Percentiles rank a stretch among this genome's conserved stretches.
Conservation (phyloP, 2,113 vertebrate species). For the Hippocampus zosterae region DNA sequence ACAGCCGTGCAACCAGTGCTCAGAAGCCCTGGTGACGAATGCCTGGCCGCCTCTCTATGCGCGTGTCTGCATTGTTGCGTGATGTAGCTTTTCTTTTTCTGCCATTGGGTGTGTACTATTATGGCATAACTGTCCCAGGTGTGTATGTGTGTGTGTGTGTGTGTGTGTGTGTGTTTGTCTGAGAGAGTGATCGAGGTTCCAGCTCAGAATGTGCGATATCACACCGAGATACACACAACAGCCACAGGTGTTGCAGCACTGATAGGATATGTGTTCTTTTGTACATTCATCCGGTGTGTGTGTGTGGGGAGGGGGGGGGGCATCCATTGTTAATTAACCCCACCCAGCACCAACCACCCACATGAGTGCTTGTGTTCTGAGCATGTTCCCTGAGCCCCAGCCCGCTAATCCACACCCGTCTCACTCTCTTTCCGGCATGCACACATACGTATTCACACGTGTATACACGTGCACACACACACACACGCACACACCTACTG, state of each 20-base stretch:
- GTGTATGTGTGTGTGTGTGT: slow-evolving; percentile 11
- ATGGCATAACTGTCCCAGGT: slow-evolving; percentile 2
- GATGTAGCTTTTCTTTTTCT: neutral
- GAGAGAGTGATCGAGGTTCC: no score
- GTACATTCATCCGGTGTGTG: slow-evolving; percentile 14
- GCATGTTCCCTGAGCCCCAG: neutral
- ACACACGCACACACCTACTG: slow-evolving; percentile 6
- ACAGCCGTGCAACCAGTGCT: no score
- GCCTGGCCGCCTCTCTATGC: neutral
- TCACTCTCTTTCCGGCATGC: slow-evolving; percentile 17
- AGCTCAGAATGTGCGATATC: slow-evolving; percentile 40
- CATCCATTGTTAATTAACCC: slow-evolving; percentile 7
- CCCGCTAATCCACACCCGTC: slow-evolving; percentile 66
- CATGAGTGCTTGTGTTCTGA: neutral
- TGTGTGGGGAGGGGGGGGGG: no score
- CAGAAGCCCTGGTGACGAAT: no score
- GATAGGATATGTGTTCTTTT: slow-evolving; percentile 59
- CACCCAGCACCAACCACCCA: neutral
- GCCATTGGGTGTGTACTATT: neutral
- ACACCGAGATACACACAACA: slow-evolving; percentile 35
- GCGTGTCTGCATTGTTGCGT: neutral
- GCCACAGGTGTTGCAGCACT: slow-evolving; percentile 55
- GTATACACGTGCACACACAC: slow-evolving; percentile 15
- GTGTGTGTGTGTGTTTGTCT: neutral
- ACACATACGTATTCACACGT: slow-evolving; percentile 18